Percentiles rank a stretch among this genome's conserved stretches.
Conservation (phyloP, 2,888 invertebrate species). For the Spisula solida region DNA sequence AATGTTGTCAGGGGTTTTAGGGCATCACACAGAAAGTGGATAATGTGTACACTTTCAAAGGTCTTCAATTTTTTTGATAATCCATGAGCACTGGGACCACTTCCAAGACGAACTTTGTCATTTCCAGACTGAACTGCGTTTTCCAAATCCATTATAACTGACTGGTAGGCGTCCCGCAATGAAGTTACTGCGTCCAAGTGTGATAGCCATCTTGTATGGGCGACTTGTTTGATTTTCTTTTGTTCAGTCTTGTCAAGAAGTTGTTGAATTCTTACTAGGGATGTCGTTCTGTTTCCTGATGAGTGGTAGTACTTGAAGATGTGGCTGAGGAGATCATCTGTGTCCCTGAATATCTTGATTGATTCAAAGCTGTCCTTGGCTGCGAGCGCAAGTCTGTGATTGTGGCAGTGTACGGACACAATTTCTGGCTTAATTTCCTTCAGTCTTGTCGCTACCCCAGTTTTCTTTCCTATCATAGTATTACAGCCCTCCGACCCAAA, state of each 20-base stretch:
- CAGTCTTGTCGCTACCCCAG: constrained; percentile 44
- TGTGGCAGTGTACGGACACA: constrained; percentile 49
- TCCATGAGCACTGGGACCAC: constrained; percentile 37
- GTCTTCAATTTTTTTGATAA: constrained; percentile 47
- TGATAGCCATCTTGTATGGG: constrained; percentile 49
- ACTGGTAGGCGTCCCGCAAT: constrained; percentile 33
- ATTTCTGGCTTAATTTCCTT: constrained; percentile 47
- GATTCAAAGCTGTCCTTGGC: constrained; percentile 59
- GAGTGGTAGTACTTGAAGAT: constrained; percentile 56
- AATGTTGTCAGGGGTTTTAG: constrained; percentile 39
- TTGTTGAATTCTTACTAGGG: constrained; percentile 43
- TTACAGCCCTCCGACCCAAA: constrained; percentile 47
- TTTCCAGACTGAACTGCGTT: constrained; percentile 31
- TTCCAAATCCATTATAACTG: constrained; percentile 29
- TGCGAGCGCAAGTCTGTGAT: constrained; percentile 58
- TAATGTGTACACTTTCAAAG: constrained; percentile 37
- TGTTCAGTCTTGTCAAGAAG: constrained; percentile 33
- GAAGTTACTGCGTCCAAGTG: constrained; percentile 49
- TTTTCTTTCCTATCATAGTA: constrained; percentile 46
- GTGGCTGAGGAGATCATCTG: constrained; percentile 43
- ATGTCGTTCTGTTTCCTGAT: constrained; percentile 33
- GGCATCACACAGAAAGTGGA: constrained; percentile 55
- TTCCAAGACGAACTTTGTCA: constrained; percentile 36
- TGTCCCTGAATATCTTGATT: constrained; percentile 46
- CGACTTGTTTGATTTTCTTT: constrained; percentile 43